Base-by-base conservation (phyloP, 2,888 invertebrate species). In the Andrena fulva region DNA sequence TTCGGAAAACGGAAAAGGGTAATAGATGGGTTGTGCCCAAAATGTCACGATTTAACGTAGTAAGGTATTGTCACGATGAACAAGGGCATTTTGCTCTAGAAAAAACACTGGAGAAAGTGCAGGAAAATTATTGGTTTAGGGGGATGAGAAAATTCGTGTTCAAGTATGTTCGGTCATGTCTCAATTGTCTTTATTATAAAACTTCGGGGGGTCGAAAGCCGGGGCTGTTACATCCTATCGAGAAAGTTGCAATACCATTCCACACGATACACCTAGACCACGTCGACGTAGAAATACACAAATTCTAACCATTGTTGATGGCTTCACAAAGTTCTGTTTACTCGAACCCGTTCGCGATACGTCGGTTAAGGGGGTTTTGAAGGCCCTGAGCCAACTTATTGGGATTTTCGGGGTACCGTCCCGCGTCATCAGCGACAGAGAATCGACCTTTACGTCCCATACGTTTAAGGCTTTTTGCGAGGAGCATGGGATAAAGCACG, bases 21-120 rank as follows among this genome's bases (percentile, higher is more conserved):
- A 82, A 80, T 20, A 85, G 78, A 52, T 91, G 90, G 89, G 89
- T 91, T 1, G 91, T 92, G 6, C 69, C 69, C 12, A n/a, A 20
- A 24, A 16, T 42, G 42, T 56, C 69, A 0, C 69, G 69, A 8
- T 69, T 20, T 4, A 69, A 69, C 12, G 33, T 69, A 7, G 69
- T 69, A 5, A 52, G 20, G n/a, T 20, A 50, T 8, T 67, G 31
- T n/a, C 52, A 33, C 31, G 67, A 52, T 16, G 33, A 67, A n/a
- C 52, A 69, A 35, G 56, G 33, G 2, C 24, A 56, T 27, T 56
- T 54, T 16, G 20, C 68, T 5, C 5, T n/a, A 16, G 31, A 52
- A 2, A 67, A 52, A 7, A 52, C 67, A 16, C n/a, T 50, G 6
- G 12, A 33, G 2, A 69, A 69, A 33, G 24, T 69, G 3, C n/a